Evolutionary conservation across 2,888 invertebrate species (phyloP).

Genomic region (Cerastis rubricosa): DNA sequence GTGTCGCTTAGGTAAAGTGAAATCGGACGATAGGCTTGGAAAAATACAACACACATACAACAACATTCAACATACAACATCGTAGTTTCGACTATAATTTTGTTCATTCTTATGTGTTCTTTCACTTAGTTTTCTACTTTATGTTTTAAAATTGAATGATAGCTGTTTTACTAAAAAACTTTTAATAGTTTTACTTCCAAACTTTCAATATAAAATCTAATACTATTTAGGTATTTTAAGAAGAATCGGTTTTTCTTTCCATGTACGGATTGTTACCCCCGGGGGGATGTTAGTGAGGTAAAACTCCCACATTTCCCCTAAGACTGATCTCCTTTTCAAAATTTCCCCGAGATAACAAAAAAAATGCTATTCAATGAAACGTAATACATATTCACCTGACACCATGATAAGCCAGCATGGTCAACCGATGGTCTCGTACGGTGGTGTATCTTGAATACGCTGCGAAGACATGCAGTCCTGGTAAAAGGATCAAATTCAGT

Average conservation of each 20-base stretch:
- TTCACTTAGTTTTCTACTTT: background rate
- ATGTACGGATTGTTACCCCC: background rate
- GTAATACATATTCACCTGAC: conserved; percentile 89
- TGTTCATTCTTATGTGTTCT: background rate
- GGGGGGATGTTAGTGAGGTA: background rate
- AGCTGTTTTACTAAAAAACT: background rate
- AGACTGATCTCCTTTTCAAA: background rate
- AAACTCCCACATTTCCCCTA: background rate
- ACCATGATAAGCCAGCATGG: conserved; percentile 92
- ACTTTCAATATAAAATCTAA: background rate
- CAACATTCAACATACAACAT: too few relatives aligned
- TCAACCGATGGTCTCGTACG: conserved; percentile 91
- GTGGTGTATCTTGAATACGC: conserved; percentile 92
- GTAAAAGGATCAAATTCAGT: conserved; percentile 89
- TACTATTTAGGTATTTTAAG: background rate
- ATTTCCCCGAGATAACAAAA: background rate
- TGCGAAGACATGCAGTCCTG: conserved; percentile 90
- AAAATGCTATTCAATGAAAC: background rate
- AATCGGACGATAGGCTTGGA: background rate
- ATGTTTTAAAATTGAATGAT: background rate
- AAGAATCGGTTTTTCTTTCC: background rate
- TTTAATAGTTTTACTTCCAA: background rate
- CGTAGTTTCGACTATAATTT: too few relatives aligned
- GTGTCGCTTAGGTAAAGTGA: background rate
- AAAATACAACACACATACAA: too few relatives aligned